Evolutionary conservation across 2,888 invertebrate genomes (phyloP).

Genomic region (Diploptera punctata): DNA sequence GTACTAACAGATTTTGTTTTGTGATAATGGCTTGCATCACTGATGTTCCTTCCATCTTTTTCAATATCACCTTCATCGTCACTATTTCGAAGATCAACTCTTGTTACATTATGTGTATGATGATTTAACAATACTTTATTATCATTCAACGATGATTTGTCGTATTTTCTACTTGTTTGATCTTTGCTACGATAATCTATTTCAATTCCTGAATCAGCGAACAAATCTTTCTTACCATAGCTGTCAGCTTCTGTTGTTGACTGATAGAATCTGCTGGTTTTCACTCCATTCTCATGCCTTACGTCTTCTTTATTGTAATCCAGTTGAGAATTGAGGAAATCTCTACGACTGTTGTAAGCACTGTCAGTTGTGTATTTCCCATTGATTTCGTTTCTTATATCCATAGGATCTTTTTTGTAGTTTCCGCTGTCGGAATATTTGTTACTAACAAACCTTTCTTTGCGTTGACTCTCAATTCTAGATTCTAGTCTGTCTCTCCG

Average conservation of each 20-base stretch:
- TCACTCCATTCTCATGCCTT: constrained; percentile 47
- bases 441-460: constrained; percentile 48
- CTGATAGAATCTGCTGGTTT: constrained; percentile 1
- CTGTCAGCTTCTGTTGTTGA: constrained; percentile 28
- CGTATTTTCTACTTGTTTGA: constrained; percentile 41
- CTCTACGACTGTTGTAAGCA: constrained; percentile 44
- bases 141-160: not conserved
- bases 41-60: constrained; percentile 49
- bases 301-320: constrained; percentile 49
- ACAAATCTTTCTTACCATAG: constrained; percentile 60
- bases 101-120: constrained; percentile 30
- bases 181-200: constrained; percentile 80
- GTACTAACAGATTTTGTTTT: constrained; percentile 4
- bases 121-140: not conserved
- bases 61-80: constrained; percentile 53
- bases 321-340: constrained; percentile 40
- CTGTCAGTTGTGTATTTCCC: constrained; percentile 55
- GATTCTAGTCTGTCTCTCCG: constrained; percentile 78
- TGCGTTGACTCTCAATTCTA: constrained; percentile 63
- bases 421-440: constrained; percentile 52
- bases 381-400: constrained; percentile 53
- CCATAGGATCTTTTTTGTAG: constrained; percentile 53
- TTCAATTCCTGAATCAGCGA: constrained; percentile 82
- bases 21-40: constrained; percentile 54
- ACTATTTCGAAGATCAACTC: constrained; percentile 53